Base-by-base conservation (phyloP, 2,113 vertebrate species). In the Passer domesticus region DNA sequence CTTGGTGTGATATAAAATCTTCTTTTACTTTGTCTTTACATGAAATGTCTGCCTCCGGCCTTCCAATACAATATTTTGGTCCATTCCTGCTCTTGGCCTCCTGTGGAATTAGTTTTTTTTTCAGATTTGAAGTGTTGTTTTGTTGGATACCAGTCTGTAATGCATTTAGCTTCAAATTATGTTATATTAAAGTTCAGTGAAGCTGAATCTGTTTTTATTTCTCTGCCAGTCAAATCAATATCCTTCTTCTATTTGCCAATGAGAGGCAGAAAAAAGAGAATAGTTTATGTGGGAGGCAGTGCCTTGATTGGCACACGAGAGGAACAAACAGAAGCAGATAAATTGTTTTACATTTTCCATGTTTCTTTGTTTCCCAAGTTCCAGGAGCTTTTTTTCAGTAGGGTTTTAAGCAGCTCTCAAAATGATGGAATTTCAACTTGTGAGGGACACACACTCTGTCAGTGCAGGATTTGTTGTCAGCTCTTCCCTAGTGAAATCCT, bases 111-210 rank as follows among this genome's bases (percentile, higher is more conserved):
- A 49, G 4, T 43, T 88, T 79, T 52, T 52, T 47, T 83, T 83
- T 43, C 49, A 69, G 27, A 55, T 46, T 60, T 83, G 20, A 84
- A 78, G 39, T 20, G 50, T 30, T 89, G 67, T 78, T 94, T 72
- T 89, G 64, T 72, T 75, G 50, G 68, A 69, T 92, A 92, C 24
- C 30, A 63, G n/a, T 83, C 77, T 31, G 30, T 75, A 92, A 94
- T 15, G 31, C 3, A 0, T 88, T 94, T 96, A 95, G 86, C 53
- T 94, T 93, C 81, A 88, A 89, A 92, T 91, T 94, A 90, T 30
- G 60, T 81, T 92, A 63, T 89, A 96, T 95, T 89, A 93, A 96
- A 96, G 92, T 92, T 96, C 52, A 89, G 81, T 31, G 70, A 93
- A 90, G 77, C 60, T 83, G 76, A 79, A 89, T 95, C 87, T 93